Evolutionary conservation across 2,113 vertebrate genomes (phyloP).

Genomic region (Phyllostomus hastatus): DNA sequence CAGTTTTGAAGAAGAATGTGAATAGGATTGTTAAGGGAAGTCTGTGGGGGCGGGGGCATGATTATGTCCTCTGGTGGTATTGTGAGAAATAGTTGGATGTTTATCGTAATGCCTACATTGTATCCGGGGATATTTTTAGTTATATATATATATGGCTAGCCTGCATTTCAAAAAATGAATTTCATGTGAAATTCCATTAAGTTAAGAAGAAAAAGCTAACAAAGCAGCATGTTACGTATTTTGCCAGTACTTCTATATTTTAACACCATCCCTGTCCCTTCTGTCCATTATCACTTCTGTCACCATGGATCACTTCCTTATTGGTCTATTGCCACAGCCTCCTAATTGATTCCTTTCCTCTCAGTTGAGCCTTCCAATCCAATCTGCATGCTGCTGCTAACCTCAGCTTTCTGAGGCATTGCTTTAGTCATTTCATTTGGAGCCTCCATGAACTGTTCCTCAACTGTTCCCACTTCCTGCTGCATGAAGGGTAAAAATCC

Average conservation of each 20-base stretch:
- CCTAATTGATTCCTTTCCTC: neutral
- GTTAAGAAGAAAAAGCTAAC: neutral
- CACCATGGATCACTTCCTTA: neutral
- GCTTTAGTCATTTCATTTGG: neutral
- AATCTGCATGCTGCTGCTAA: neutral
- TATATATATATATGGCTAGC: neutral
- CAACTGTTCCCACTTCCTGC: neutral
- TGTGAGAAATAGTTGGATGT: neutral
- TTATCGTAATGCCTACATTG: neutral
- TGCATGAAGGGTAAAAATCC: neutral
- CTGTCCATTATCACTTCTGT: neutral
- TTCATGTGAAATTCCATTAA: neutral
- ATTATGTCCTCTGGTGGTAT: neutral
- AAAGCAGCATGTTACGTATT: neutral
- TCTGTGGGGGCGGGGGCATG: neutral
- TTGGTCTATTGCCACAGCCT: neutral
- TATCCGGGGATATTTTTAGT: neutral
- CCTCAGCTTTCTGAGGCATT: neutral
- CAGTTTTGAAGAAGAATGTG: neutral
- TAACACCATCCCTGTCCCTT: neutral
- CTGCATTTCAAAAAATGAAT: neutral
- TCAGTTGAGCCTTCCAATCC: neutral
- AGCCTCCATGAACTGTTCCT: neutral
- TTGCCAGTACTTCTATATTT: neutral
- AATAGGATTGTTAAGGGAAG: neutral